Evolutionary conservation across 2,888 invertebrate species (phyloP), one percentile per base, ranked within the genome.

Genomic region (Caenorhabditis virilis): DNA sequence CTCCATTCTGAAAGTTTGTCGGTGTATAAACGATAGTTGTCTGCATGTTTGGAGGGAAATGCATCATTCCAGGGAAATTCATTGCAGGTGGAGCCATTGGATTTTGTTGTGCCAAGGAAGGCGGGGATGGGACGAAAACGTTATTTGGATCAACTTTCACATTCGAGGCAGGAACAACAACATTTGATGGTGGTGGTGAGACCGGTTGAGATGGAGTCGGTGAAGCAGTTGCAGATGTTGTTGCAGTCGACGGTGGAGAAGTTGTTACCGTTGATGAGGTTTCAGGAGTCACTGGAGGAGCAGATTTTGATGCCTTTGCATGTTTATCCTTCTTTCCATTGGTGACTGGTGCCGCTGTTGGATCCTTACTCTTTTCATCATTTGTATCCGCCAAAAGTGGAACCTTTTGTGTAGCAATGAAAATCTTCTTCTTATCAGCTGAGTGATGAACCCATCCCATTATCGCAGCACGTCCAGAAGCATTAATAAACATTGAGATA

Each of bases 21-120:
- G 50, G 18, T 26, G 64, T 64, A 25, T 64, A 64, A 9, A 64
- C 64, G 30, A 64, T 64, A 3, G 64, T 64, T 6, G 64, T 59
- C n/a, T 54, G 58, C 59, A 64, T 59, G 20, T 64, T 54, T 18
- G 49, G 55, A 7, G 64, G 64, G 26, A 59, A 30, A 16, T 59
- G 64, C 0, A 64, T n/a, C 59, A 64, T 59, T 51, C 64, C 64
- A 6, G 64, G 64, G 26, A 36, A 41, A 20, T 54, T 59, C 20
- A 26, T 26, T 15, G 16, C n/a, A n/a, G 64, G 64, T 35, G 42
- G 41, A 20, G 55, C 59, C 20, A 26, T 26, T 15, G 16, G 9
- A 9, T n/a, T 3, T 25, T 15, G n/a, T 16, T 30, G 26, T 26
- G 6, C n/a, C n/a, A n/a, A n/a, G n/a, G n/a, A n/a, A 13, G 46